Evolutionary conservation across 1,140 invertebrate species (phyloP).

Genomic region (Gryon sp.): DNA sequence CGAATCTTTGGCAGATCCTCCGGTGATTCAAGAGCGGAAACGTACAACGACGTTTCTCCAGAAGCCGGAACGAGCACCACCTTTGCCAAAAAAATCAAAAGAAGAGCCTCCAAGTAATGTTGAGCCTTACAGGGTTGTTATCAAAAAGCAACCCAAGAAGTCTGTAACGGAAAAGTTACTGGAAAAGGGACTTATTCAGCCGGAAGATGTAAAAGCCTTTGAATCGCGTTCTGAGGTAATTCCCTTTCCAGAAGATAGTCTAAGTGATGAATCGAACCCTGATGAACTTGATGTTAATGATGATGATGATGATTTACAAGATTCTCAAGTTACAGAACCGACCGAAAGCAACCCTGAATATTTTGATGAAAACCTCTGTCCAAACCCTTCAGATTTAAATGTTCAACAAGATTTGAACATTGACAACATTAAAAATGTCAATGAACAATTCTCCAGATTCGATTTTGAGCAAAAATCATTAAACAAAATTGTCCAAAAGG

Average conservation of each 20-base stretch:
- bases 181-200: constrained; percentile 70
- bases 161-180: constrained; percentile 72
- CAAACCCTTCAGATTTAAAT: no score
- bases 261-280: constrained; percentile 9
- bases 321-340: constrained; percentile 23
- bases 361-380: no score
- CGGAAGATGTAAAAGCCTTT: constrained; percentile 64
- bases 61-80: constrained; percentile 83
- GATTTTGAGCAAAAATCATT: no score
- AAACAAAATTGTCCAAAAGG: no score
- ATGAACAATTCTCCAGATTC: no score
- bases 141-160: constrained; percentile 79
- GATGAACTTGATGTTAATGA: background rate
- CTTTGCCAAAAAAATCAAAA: constrained; percentile 75
- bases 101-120: constrained; percentile 59
- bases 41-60: constrained; percentile 86
- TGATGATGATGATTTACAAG: background rate
- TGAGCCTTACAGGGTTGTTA: constrained; percentile 78
- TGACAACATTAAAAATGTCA: no score
- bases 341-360: no score
- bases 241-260: constrained; percentile 22
- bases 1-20: constrained; percentile 75
- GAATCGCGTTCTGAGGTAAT: constrained; percentile 73
- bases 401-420: no score
- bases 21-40: constrained; percentile 79